phyloP scores from a whole-genome alignment of 2,113 vertebrate genomes.

The Strix uralensis region DNA sequence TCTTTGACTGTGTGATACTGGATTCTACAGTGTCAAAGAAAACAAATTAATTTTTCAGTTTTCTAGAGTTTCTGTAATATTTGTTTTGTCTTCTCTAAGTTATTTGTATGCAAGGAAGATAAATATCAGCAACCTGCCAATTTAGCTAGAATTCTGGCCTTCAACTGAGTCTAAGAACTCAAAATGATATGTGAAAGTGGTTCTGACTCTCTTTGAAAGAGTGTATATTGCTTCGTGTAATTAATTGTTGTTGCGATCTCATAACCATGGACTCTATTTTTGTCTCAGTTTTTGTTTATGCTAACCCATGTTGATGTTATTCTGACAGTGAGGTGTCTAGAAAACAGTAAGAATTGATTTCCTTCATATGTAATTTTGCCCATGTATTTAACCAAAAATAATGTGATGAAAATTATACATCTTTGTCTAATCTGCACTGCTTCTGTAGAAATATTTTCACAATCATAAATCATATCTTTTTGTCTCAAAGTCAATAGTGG shows the following conservation, averaged over 20 bases:
- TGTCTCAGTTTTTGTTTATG: background rate
- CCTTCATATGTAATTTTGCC: background rate
- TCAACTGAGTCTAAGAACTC: background rate
- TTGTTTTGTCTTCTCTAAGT: background rate
- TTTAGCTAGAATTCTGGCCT: background rate
- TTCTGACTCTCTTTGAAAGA: background rate
- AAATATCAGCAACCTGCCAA: background rate
- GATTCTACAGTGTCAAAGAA: background rate
- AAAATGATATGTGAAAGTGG: background rate
- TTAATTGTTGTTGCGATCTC: background rate
- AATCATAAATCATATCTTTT: background rate
- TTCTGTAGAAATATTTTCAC: background rate
- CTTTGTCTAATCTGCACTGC: background rate
- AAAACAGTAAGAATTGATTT: background rate
- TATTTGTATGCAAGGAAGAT: background rate
- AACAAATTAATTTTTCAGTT: background rate
- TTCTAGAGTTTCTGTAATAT: background rate
- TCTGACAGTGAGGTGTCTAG: background rate
- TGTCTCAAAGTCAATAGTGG: background rate
- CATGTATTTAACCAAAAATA: background rate
- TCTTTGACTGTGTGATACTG: background rate
- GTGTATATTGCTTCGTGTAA: background rate
- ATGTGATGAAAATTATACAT: background rate
- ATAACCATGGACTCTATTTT: background rate
- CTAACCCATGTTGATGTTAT: background rate